A percentile compares a stretch with the other conserved stretches of the same genome.
Conservation (phyloP, 92 coral and sea anemone species). For the Siderastrea radians region DNA sequence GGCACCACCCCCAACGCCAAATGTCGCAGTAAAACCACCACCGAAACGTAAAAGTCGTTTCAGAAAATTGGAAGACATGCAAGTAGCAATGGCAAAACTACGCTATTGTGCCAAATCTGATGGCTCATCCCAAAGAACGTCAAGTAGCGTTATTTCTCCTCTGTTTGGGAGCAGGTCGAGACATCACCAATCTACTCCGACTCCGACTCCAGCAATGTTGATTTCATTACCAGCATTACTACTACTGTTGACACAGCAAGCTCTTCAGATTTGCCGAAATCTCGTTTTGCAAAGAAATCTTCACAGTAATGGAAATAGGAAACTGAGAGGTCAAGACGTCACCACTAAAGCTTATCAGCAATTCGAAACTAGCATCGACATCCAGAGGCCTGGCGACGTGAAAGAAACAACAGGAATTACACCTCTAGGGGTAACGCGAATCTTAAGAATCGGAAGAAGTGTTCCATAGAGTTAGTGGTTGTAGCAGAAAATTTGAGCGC, state of each 20-base stretch:
- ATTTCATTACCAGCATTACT: slow-evolving; percentile 38
- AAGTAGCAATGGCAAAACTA: slow-evolving; percentile 68
- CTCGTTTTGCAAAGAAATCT: too few species aligned
- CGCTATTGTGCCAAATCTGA: slow-evolving; percentile 42
- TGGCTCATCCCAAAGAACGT: slow-evolving; percentile 45
- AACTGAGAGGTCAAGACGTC: background rate
- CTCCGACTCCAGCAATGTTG: slow-evolving; percentile 26
- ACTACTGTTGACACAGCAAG: background rate
- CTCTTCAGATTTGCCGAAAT: background rate
- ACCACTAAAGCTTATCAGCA: slow-evolving; percentile 11
- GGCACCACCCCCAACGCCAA: slow-evolving; percentile 2
- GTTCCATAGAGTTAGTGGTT: slow-evolving; percentile 60
- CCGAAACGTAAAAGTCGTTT: background rate
- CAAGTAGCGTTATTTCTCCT: slow-evolving; percentile 64
- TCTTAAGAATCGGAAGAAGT: slow-evolving; percentile 59
- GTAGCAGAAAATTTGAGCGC: slow-evolving; percentile 61
- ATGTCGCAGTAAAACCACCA: slow-evolving; percentile 36
- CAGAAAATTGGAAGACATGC: slow-evolving; percentile 62
- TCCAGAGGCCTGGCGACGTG: slow-evolving; percentile 63
- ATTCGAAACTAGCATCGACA: slow-evolving; percentile 38
- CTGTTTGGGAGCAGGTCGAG: slow-evolving; percentile 47
- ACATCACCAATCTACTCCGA: slow-evolving; percentile 18
- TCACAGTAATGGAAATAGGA: too few species aligned
- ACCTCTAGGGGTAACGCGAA: slow-evolving; percentile 59
- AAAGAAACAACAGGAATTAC: slow-evolving; percentile 54